phyloP scores from a whole-genome alignment of 2,113 vertebrate genomes.

The Lethenteron reissneri region DNA sequence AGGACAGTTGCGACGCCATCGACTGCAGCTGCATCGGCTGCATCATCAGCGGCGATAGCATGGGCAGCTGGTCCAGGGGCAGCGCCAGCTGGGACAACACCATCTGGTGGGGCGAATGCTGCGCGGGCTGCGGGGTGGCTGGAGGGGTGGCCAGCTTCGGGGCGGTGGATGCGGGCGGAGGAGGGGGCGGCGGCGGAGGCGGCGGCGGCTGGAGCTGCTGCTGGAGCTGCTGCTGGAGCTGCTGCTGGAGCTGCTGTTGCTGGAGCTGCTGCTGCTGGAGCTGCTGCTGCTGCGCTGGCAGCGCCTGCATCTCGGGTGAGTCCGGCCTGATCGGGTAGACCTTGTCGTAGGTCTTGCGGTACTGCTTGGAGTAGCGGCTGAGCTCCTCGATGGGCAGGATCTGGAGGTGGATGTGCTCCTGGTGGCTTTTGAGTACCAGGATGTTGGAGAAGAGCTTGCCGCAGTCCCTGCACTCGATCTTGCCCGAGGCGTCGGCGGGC shows the following conservation, averaged over 20 bases:
- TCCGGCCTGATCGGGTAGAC: constrained; percentile 12
- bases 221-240: no score
- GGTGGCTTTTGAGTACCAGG: constrained; percentile 26
- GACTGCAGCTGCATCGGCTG: constrained; percentile 96
- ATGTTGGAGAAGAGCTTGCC: constrained; percentile 29
- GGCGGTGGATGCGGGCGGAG: constrained; percentile 34
- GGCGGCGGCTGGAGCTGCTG: constrained; percentile 19
- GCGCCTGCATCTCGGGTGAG: constrained; percentile 68
- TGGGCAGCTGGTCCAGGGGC: constrained; percentile 59
- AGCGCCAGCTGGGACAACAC: constrained; percentile 49
- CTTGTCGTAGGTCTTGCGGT: constrained; percentile 25
- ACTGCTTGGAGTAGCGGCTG: constrained; percentile 22
- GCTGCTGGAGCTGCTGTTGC: no score
- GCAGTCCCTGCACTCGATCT: constrained; percentile 22
- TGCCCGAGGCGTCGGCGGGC: constrained; percentile 16
- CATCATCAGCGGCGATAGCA: constrained; percentile 67
- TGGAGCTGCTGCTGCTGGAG: no score
- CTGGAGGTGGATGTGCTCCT: constrained; percentile 25
- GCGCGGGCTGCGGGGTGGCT: constrained; percentile 26
- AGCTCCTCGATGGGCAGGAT: constrained; percentile 26
- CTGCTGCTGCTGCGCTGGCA: constrained; percentile 25
- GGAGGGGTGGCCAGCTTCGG: constrained; percentile 36
- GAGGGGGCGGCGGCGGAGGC: constrained; percentile 32
- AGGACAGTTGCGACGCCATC: constrained; percentile 61
- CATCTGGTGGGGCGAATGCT: constrained; percentile 33